A percentile compares a stretch with the other conserved stretches of the same genome.
These are phyloP conservation scores for Lumbricus terrestris DNA, from an alignment of 2,888 invertebrate genomes.

Conservation along the genomic window DNA sequence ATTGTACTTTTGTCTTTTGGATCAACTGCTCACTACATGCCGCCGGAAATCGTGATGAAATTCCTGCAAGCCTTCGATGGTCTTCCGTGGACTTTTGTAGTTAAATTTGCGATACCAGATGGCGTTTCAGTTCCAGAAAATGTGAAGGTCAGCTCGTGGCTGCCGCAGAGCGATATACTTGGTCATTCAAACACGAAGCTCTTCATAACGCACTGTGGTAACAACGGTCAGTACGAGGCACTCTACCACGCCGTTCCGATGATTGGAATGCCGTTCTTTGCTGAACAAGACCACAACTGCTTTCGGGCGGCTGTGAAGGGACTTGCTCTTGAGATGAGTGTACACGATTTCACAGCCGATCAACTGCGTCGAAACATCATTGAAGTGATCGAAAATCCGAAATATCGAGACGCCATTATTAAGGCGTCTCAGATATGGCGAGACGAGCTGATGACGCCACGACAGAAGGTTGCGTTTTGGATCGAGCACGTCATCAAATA, in stretches of 20 bases:
- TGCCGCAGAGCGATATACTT: conserved; percentile 44
- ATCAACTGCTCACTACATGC: conserved; percentile 9
- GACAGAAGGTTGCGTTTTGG: conserved; percentile 41
- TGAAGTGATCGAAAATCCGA: conserved; percentile 34
- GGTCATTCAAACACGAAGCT: conserved; percentile 40
- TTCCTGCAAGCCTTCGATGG: conserved; percentile 21
- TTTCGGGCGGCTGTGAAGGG: conserved; percentile 33
- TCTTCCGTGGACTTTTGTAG: conserved; percentile 15
- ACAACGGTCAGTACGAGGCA: conserved; percentile 41
- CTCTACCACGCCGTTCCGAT: conserved; percentile 44
- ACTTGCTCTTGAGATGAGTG: conserved; percentile 39
- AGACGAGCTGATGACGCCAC: conserved; percentile 33
- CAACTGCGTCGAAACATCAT: conserved; percentile 34
- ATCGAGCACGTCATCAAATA: conserved; percentile 45
- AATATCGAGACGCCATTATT: conserved; percentile 34
- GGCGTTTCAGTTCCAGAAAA: conserved; percentile 20
- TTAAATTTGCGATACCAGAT: not conserved
- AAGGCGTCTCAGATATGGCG: conserved; percentile 36
- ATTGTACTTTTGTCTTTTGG: conserved; percentile 32
- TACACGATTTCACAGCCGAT: conserved; percentile 27
- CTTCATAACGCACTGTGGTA: conserved; percentile 45
- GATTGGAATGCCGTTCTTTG: conserved; percentile 40
- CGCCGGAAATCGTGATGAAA: not conserved
- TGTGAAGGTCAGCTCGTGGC: conserved; percentile 37
- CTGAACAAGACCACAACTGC: conserved; percentile 39